These are phyloP conservation scores for Antechinus stuartii DNA, from an alignment of 2,113 vertebrate species.

Conservation along the genomic window DNA sequence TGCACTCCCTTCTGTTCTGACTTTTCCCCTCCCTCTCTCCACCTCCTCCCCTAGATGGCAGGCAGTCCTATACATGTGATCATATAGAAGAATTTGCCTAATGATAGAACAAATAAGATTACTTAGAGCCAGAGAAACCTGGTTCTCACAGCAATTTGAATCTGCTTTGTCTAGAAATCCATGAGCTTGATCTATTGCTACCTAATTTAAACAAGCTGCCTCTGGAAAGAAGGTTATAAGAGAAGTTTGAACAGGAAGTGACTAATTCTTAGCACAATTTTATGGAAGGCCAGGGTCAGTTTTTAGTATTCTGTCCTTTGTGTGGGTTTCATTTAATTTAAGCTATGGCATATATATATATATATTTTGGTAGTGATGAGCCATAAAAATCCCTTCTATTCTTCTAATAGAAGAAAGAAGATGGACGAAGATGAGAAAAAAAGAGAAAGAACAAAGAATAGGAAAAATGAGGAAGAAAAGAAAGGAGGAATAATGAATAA, in stretches of 20 bases:
- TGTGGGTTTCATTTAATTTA: neutral
- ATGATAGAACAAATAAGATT: neutral
- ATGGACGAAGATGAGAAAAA: neutral
- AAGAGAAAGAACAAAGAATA: neutral
- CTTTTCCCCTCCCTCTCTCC: no score
- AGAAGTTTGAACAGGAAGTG: neutral
- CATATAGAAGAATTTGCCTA: neutral
- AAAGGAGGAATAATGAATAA: neutral
- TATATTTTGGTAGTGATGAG: neutral
- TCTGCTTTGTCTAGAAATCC: neutral
- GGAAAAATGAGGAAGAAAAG: no score
- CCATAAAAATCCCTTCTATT: neutral
- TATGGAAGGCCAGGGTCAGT: neutral
- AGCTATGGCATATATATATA: neutral
- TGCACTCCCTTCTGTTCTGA: no score
- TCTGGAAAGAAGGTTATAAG: neutral
- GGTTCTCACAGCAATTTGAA: neutral
- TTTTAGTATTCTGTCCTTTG: neutral
- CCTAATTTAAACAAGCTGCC: neutral
- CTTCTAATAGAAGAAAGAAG: neutral
- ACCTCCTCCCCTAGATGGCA: no score
- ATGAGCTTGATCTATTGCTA: neutral
- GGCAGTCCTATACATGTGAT: no score
- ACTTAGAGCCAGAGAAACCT: neutral
- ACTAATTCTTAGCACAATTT: neutral